Percentiles rank a stretch among this genome's conserved stretches.
Conservation (phyloP, 2,113 vertebrate species). For the Phyllopteryx taeniolatus region DNA sequence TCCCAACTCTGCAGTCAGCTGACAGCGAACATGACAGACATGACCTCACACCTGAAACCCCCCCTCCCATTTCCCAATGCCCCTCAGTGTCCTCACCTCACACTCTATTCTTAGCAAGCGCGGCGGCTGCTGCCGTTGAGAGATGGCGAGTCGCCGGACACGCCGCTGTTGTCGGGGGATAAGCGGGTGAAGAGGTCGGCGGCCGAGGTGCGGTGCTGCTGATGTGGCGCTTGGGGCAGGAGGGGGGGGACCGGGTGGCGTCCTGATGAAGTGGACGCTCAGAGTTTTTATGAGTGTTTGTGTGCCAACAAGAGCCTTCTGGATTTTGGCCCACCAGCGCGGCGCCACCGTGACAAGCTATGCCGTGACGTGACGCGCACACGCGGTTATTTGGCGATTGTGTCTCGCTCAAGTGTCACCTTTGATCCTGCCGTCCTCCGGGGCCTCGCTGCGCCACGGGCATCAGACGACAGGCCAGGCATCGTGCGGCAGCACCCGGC, state of each 20-base stretch:
- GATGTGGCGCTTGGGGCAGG: constrained; percentile 13
- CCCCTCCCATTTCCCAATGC: background rate
- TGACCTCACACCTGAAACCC: constrained; percentile 43
- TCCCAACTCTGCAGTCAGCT: background rate
- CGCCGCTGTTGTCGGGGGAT: constrained; percentile 63
- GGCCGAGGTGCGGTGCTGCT: constrained; percentile 48
- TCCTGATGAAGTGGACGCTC: constrained; percentile 24
- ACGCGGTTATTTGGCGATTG: background rate
- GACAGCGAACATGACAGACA: constrained; percentile 18
- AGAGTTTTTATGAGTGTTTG: constrained; percentile 31
- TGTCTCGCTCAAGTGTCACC: constrained; percentile 3
- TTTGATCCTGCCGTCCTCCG: constrained; percentile 6
- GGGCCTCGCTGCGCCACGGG: background rate
- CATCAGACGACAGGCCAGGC: background rate
- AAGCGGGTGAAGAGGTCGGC: constrained; percentile 64
- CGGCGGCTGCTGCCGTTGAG: constrained; percentile 56
- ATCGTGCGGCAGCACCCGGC: background rate
- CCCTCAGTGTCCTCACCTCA: constrained; percentile 15
- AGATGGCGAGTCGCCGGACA: constrained; percentile 58
- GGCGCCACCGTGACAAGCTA: constrained; percentile 57
- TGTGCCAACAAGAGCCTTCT: constrained; percentile 52
- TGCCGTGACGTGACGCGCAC: constrained; percentile 26
- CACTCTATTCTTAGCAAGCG: constrained; percentile 64
- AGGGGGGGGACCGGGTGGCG: background rate
- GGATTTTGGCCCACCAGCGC: constrained; percentile 41